A percentile compares a stretch with the other conserved stretches of the same genome.
Evolutionary conservation across 2,888 invertebrate species (phyloP).

Genomic region (Atherix ibis): DNA sequence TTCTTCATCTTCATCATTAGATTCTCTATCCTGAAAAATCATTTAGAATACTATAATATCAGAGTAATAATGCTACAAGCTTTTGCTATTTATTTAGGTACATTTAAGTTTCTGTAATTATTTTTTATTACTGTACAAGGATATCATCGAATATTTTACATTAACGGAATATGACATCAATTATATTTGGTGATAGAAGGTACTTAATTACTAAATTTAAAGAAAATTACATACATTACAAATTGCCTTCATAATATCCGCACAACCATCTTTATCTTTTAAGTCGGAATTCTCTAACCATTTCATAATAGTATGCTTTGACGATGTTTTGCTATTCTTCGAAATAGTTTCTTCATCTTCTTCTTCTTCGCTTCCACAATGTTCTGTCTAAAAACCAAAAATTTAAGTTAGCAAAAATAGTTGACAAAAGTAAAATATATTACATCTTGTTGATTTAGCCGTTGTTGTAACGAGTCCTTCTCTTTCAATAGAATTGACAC

Average conservation of each 20-base stretch:
- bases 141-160: too few species aligned
- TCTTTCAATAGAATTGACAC: conserved; percentile 17
- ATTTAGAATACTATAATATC: background rate
- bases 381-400: conserved; percentile 16
- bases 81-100: too few species aligned
- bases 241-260: conserved; percentile 29
- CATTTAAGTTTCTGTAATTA: too few species aligned
- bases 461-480: conserved; percentile 15
- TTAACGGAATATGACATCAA: background rate
- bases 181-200: background rate
- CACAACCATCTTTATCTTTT: conserved; percentile 24
- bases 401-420: background rate
- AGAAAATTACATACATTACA: conserved; percentile 18
- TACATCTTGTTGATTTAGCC: conserved; percentile 16
- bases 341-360: conserved; percentile 6
- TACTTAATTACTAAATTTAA: too few species aligned
- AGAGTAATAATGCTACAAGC: too few species aligned
- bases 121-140: too few species aligned
- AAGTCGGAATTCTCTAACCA: conserved; percentile 30
- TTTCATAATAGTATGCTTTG: conserved; percentile 19
- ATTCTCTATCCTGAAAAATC: conserved; percentile 1
- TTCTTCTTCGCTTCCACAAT: conserved; percentile 14
- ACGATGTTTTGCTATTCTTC: conserved; percentile 3
- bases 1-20: conserved; percentile 1
- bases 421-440: background rate